These are phyloP conservation scores for Galerucella pusilla DNA, from an alignment of 2,888 invertebrate genomes.

Conservation along the genomic window DNA sequence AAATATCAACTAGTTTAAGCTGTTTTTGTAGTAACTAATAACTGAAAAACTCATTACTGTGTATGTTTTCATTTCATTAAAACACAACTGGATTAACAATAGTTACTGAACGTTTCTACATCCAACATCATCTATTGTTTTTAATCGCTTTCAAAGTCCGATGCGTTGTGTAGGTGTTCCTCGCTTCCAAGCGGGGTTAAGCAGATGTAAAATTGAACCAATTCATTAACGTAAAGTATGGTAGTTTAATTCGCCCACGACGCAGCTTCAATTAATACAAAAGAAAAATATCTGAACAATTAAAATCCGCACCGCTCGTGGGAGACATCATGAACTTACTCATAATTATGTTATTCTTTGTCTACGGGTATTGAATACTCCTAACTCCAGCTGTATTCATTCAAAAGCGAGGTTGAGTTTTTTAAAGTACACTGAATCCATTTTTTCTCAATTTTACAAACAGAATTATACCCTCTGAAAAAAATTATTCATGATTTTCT, in stretches of 20 bases:
- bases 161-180: neutral
- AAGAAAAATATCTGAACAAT: too few relatives aligned
- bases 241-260: neutral
- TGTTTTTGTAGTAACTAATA: neutral
- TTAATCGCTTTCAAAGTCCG: constrained; percentile 5
- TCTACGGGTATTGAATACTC: neutral
- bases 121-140: neutral
- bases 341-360: neutral
- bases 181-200: neutral
- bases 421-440: too few relatives aligned
- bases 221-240: neutral
- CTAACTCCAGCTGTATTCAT: too few relatives aligned
- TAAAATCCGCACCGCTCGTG: too few relatives aligned
- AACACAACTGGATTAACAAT: neutral
- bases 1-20: neutral
- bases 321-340: neutral
- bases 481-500: too few relatives aligned
- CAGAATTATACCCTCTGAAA: too few relatives aligned
- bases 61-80: neutral
- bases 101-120: constrained; percentile 6
- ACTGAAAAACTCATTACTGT: neutral
- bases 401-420: too few relatives aligned
- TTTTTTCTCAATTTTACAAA: too few relatives aligned
- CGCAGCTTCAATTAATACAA: too few relatives aligned
- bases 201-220: neutral